Conservation (phyloP, 2,113 vertebrate genomes). For the Mormyrus iriodes region DNA sequence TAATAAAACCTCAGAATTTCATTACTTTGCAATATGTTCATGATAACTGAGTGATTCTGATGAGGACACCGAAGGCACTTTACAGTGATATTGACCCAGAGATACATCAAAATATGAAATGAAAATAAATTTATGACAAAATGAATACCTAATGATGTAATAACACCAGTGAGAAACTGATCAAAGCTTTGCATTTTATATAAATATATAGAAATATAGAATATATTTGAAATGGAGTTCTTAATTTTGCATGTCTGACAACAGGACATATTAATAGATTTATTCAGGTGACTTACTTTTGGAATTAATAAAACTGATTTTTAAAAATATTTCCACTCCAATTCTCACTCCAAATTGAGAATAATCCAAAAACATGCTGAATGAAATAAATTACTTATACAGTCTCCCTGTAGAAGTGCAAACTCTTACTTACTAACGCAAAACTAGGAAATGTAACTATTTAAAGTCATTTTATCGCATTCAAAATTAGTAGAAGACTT, state of each 20-base stretch:
- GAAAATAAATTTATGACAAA: no score
- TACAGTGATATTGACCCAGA: constrained; percentile 9
- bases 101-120: no score
- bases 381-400: neutral
- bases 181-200: no score
- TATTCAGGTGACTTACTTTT: no score
- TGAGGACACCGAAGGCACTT: constrained; percentile 16
- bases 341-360: neutral
- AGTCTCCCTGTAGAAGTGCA: neutral
- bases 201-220: no score
- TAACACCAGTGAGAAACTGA: no score
- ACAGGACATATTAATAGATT: no score
- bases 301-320: neutral
- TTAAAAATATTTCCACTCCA: neutral
- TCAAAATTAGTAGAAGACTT: neutral
- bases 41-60: constrained; percentile 7
- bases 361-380: neutral
- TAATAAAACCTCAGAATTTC: constrained; percentile 15
- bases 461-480: neutral
- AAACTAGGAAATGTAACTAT: neutral
- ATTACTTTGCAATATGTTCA: constrained; percentile 8
- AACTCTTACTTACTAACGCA: neutral
- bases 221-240: no score
- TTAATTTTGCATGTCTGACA: no score
- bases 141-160: no score